Base-by-base conservation (phyloP, 2,888 invertebrate species). In the Lingula anatina region DNA sequence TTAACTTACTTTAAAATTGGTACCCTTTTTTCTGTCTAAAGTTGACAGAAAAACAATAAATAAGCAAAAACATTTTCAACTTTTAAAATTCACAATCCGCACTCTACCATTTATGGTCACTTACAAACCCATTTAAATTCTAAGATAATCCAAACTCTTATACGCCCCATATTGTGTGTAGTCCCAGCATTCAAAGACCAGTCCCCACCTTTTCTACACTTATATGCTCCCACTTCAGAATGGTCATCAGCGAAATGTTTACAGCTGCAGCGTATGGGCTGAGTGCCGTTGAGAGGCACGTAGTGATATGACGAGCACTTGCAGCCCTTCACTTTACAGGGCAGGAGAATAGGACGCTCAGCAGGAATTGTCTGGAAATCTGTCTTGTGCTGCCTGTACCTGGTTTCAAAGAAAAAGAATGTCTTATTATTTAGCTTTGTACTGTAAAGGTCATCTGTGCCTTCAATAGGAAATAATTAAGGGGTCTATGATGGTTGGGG, bases 201-300 rank as follows among this genome's bases (percentile, higher is more conserved):
- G 21, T 24, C 55, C 59, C 48, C 57, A 73, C 75, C 62, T 61
- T 68, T 69, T 43, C 61, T 64, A 57, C 75, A 75, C 28, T 66
- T 61, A 51, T 65, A 74, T 20, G 75, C 74, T 20, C 56, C 55
- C 20, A 51, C 60, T 42, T 62, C 66, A 4, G 56, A 55, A 51
- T 76, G 77, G 18, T 75, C 73, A 35, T 71, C 70, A 3, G 74
- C 56, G 1, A 60, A 53, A 50, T 77, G 77, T 56, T 77, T 77
- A 51, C 77, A 77, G 7, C 65, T 66, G 52, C 77, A 77, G 2
- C 75, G 55, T 38, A 76, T 69, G n/a, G 73, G 63, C 44, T 69
- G 68, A 28, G 69, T 62, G 12, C 71, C 71, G 54, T 72, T 73
- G 40, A 70, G 50, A 0, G 76, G 75, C n/a, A 73, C 65, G 47